Evolutionary conservation across 35 echinoderm and acorn worm genomes (phyloP), one percentile per base, ranked within the genome.

Genomic region (Heliocidaris erythrogramma): DNA sequence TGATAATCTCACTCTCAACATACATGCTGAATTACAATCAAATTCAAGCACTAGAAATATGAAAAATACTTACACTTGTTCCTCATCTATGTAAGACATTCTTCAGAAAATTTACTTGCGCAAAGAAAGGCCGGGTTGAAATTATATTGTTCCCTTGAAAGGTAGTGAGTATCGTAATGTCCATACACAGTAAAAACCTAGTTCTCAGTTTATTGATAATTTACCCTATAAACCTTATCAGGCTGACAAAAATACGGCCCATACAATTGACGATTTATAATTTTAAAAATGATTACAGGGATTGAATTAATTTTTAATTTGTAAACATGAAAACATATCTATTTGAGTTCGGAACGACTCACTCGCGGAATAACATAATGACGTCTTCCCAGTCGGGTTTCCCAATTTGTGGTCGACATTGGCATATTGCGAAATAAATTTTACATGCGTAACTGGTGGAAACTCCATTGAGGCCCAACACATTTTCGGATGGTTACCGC

Each of bases 351-450:
- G 7, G 65, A 78, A 78, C 65, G 65, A 78, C 31, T 89, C 87
- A 89, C 87, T 48, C 31, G 87, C 87, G 87, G 12, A 89, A 47
- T 89, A 48, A 89, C 31, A 35, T 89, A 35, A 89, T 89, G 87
- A 89, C 87, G 87, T 89, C 10, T 31, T 89, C 87, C 16, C 87
- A 89, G 87, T 89, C 87, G 87, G 87, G 87, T 89, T 89, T 89
- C 87, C 87, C 87, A 89, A 89, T 42, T 5, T 89, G 87, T 78
- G 65, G 65, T 78, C 65, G 65, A 78, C 65, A 78, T 78, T 78
- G 87, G 29, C 87, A 48, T 47, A n/a, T 47, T 89, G 87, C 87
- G 87, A 89, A 89, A 89, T 89, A 89, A 47, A 47, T 89, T 89
- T 32, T 89, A 89, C 87, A 89, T 42, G 87, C 10, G 29, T 89